These are phyloP conservation scores for Mormoops blainvillei DNA, from an alignment of 2,113 vertebrate genomes.

Conservation along the genomic window DNA sequence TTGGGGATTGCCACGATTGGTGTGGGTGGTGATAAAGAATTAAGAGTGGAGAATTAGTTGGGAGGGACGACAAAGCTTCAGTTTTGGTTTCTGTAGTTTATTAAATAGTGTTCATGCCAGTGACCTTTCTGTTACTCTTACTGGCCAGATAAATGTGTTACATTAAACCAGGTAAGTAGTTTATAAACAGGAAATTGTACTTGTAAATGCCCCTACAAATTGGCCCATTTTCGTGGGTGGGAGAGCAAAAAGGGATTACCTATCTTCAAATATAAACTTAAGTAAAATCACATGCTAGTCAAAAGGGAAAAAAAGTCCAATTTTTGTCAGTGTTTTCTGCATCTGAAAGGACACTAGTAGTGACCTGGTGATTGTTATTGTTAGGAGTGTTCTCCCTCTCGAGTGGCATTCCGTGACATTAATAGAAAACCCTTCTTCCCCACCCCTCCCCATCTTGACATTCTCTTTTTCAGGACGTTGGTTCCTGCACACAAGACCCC, in stretches of 20 bases:
- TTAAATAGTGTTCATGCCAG: conserved; percentile 45
- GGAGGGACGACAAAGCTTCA: conserved; percentile 30
- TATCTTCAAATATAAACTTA: background rate
- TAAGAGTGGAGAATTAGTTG: background rate
- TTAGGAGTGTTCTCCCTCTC: conserved; percentile 64
- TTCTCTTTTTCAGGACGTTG: conserved; percentile 73
- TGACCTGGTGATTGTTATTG: background rate
- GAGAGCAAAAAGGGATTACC: conserved; percentile 3
- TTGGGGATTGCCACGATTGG: background rate
- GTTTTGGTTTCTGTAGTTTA: conserved; percentile 28
- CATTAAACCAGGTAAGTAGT: conserved; percentile 81
- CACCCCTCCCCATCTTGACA: conserved; percentile 68
- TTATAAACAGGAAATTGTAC: conserved; percentile 53
- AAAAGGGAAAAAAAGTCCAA: conserved; percentile 43
- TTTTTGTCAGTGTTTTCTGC: conserved; percentile 67
- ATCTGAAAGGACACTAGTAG: conserved; percentile 66
- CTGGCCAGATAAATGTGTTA: conserved; percentile 39
- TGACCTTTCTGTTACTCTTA: conserved; percentile 28
- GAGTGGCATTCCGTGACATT: conserved; percentile 50
- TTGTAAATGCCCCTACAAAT: conserved; percentile 23
- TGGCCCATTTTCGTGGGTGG: conserved; percentile 48
- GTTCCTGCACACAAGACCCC: conserved; percentile 69
- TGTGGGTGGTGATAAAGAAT: background rate
- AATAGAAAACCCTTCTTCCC: conserved; percentile 69
- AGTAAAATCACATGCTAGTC: conserved; percentile 29